Evolutionary conservation across 1,140 invertebrate species (phyloP).

Genomic region (Dendroctonus valens): DNA sequence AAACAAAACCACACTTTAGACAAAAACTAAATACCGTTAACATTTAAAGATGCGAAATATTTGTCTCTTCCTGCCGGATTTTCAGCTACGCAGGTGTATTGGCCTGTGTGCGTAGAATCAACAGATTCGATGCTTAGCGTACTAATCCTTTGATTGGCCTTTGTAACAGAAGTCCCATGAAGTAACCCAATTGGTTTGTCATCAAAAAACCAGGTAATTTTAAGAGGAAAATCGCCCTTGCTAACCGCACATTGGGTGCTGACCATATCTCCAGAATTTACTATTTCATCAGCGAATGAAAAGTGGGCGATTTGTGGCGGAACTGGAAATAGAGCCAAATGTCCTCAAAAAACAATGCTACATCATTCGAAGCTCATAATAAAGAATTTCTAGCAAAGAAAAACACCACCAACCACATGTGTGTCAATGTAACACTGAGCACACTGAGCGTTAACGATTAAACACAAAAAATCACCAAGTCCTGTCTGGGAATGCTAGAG

Average conservation of each 20-base stretch:
- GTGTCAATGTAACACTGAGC: slow-evolving; percentile 38
- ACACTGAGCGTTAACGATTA: slow-evolving; percentile 28
- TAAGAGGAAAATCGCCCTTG: slow-evolving; percentile 74
- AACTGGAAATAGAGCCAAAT: slow-evolving; percentile 45
- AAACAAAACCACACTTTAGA: slow-evolving; percentile 15
- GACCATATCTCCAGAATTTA: slow-evolving; percentile 69
- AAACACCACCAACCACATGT: slow-evolving; percentile 60
- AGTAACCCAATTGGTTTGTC: slow-evolving; percentile 41
- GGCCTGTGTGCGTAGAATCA: slow-evolving; percentile 58
- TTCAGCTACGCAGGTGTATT: slow-evolving; percentile 63
- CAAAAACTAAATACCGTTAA: slow-evolving; percentile 32
- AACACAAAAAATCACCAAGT: not conserved
- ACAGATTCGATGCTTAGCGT: slow-evolving; percentile 61
- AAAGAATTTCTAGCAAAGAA: slow-evolving; percentile 54
- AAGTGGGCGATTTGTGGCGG: slow-evolving; percentile 47
- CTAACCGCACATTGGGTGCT: slow-evolving; percentile 70
- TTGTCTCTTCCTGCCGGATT: slow-evolving; percentile 63
- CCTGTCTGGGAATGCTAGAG: slow-evolving; percentile 11
- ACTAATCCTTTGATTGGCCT: slow-evolving; percentile 57
- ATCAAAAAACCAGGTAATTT: slow-evolving; percentile 62
- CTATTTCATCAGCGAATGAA: slow-evolving; percentile 58
- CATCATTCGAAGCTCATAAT: too few relatives aligned
- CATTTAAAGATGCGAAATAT: slow-evolving; percentile 28
- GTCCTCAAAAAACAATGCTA: too few relatives aligned
- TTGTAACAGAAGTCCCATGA: slow-evolving; percentile 49